These are phyloP conservation scores for Acrocera orbiculus DNA, from an alignment of 2,888 invertebrate genomes.

Conservation along the genomic window DNA sequence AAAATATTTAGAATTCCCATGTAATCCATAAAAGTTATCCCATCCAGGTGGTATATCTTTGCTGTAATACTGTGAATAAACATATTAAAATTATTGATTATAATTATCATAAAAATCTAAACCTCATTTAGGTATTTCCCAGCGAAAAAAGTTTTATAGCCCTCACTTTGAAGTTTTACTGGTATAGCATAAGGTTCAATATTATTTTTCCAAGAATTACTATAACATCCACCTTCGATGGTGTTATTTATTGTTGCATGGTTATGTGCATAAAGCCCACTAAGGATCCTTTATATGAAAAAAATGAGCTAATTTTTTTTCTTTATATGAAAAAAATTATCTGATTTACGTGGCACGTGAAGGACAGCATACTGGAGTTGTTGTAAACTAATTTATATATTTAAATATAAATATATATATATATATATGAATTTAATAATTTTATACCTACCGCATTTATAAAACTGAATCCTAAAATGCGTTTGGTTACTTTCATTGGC, in stretches of 20 bases:
- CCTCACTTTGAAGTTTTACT: slow-evolving; percentile 39
- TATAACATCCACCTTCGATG: slow-evolving; percentile 57
- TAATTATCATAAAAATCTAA: slow-evolving; percentile 4
- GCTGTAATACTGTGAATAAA: slow-evolving; percentile 23
- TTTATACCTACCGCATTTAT: slow-evolving; percentile 46
- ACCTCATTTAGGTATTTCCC: slow-evolving; percentile 90
- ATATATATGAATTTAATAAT: not conserved
- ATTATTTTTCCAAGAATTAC: slow-evolving; percentile 43
- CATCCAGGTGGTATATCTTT: slow-evolving; percentile 64
- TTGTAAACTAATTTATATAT: slow-evolving; percentile 46
- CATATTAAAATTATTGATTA: not conserved
- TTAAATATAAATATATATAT: not conserved
- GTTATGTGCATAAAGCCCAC: slow-evolving; percentile 72
- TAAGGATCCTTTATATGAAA: too few relatives aligned
- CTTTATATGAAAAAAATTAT: too few relatives aligned
- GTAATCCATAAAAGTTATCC: slow-evolving; percentile 70
- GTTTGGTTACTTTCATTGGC: slow-evolving; percentile 5
- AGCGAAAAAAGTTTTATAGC: slow-evolving; percentile 75
- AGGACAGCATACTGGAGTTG: slow-evolving; percentile 77
- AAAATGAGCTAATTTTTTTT: too few relatives aligned
- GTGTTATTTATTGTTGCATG: slow-evolving; percentile 64
- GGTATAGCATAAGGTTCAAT: slow-evolving; percentile 53
- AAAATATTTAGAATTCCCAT: slow-evolving; percentile 87
- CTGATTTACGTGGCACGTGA: slow-evolving; percentile 75
- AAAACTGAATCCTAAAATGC: slow-evolving; percentile 42